Conservation (phyloP, 2,888 invertebrate species). For the Hyposoter didymator region DNA sequence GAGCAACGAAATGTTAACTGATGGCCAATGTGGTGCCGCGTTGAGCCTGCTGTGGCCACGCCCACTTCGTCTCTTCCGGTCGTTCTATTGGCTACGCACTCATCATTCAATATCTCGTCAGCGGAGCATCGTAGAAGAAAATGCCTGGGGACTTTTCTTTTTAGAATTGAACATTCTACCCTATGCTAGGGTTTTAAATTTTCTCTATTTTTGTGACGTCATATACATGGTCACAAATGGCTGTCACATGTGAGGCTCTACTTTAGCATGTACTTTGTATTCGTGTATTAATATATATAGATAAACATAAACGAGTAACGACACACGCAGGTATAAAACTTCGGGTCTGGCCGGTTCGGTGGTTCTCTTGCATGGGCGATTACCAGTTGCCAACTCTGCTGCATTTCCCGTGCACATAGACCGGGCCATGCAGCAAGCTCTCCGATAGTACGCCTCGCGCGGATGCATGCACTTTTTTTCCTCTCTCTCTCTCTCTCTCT, state of each 20-base stretch:
- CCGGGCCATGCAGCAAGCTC: slow-evolving; percentile 30
- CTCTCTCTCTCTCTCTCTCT: slow-evolving; percentile 12
- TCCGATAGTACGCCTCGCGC: slow-evolving; percentile 29
- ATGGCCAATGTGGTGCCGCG: background rate
- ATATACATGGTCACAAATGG: background rate
- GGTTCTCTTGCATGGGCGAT: slow-evolving; percentile 42
- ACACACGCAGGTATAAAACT: slow-evolving; percentile 64
- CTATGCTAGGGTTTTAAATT: background rate
- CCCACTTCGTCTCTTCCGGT: background rate
- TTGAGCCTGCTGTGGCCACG: background rate
- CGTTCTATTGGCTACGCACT: background rate
- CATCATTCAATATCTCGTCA: background rate
- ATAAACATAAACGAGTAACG: slow-evolving; percentile 44
- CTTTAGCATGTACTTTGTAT: slow-evolving; percentile 21
- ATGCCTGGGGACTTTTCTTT: background rate
- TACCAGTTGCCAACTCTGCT: slow-evolving; percentile 40
- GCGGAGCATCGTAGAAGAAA: background rate
- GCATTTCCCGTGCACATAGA: background rate
- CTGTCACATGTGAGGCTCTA: slow-evolving; percentile 10
- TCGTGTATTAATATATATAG: background rate
- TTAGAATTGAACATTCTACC: background rate
- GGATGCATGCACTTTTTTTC: background rate
- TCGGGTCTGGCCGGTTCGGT: slow-evolving; percentile 40
- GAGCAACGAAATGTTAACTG: background rate
- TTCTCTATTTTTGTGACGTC: background rate